These are phyloP conservation scores for Megaustenia siamemsis DNA, from an alignment of 2,888 invertebrate genomes.

Conservation along the genomic window DNA sequence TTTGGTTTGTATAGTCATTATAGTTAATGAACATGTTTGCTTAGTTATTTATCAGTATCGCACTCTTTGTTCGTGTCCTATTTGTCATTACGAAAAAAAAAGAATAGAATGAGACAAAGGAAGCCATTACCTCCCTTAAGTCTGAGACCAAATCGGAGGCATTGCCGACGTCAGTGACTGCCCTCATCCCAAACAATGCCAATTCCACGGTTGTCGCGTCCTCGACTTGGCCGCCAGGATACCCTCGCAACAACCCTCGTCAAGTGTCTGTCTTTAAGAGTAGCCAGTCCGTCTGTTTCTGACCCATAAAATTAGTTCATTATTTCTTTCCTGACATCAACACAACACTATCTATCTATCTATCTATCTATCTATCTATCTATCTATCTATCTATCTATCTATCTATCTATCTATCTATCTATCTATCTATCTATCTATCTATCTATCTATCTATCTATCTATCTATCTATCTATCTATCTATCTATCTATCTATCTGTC, in stretches of 20 bases:
- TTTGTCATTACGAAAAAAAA: too few relatives aligned
- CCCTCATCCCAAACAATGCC: not conserved
- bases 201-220: conserved; percentile 32
- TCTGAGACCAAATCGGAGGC: not conserved
- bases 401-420: not conserved
- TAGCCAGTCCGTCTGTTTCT: not conserved
- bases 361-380: not conserved
- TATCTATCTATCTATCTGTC: not conserved
- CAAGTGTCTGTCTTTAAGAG: conserved; percentile 19
- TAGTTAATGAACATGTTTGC: too few relatives aligned
- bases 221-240: not conserved
- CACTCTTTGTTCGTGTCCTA: too few relatives aligned
- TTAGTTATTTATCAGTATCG: too few relatives aligned
- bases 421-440: not conserved
- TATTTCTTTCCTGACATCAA: not conserved
- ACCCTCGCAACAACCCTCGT: not conserved
- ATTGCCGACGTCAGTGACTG: not conserved
- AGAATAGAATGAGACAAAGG: too few relatives aligned
- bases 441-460: not conserved
- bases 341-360: not conserved
- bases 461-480: conserved; percentile 6
- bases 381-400: not conserved
- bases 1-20: too few relatives aligned
- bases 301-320: conserved; percentile 19
- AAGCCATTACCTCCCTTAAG: too few relatives aligned